Percentiles rank a stretch among this genome's conserved stretches.
Evolutionary conservation across 2,797 vertebrate genomes (phyloP).

Genomic region (Hydrolagus colliei): DNA sequence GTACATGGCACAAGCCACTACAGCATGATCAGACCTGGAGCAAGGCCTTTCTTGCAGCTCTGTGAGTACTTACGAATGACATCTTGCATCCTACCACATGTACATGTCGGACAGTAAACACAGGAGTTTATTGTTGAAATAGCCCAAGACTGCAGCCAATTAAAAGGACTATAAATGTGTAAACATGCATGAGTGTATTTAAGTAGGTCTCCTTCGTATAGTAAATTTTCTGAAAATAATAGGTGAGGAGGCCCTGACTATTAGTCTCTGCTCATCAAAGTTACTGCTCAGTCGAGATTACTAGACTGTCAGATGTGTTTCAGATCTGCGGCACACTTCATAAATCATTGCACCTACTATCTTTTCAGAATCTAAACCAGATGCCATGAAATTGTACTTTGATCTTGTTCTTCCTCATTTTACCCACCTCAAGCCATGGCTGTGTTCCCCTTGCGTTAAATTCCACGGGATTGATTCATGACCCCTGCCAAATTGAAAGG

Average conservation of each 20-base stretch:
- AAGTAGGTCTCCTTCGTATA: background rate
- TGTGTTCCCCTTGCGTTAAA: background rate
- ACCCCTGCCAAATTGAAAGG: background rate
- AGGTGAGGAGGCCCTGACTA: conserved; percentile 15
- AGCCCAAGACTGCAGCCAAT: background rate
- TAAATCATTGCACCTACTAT: conserved; percentile 25
- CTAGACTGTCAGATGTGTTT: conserved; percentile 18
- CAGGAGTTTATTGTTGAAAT: background rate
- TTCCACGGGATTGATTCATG: background rate
- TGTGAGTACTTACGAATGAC: too few species aligned
- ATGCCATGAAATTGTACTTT: conserved; percentile 31
- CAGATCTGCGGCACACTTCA: conserved; percentile 16
- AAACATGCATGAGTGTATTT: conserved; percentile 4
- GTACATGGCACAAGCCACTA: background rate
- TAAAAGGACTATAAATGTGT: background rate
- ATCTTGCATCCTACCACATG: too few species aligned
- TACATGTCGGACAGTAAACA: background rate
- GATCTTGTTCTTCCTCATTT: conserved; percentile 26
- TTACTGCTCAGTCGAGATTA: background rate
- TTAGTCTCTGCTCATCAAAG: conserved; percentile 8
- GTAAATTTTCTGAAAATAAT: conserved; percentile 15
- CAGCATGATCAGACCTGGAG: background rate
- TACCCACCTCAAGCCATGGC: background rate
- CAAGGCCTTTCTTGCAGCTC: too few species aligned
- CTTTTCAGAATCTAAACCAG: conserved; percentile 19